Conservation (phyloP, 2,797 vertebrate species). For the Morelia viridis region DNA sequence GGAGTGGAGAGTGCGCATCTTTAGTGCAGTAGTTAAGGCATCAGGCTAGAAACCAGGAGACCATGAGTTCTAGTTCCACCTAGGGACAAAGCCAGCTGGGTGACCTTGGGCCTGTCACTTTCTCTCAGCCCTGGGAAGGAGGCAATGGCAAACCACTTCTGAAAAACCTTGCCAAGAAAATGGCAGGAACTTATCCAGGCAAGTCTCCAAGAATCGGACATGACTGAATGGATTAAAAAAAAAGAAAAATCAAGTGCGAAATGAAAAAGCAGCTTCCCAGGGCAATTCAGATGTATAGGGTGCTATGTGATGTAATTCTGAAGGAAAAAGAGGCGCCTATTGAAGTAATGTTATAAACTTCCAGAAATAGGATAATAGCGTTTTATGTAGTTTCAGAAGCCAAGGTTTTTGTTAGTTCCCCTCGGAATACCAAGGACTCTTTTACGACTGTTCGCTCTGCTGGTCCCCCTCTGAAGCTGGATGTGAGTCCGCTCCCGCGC, state of each 20-base stretch:
- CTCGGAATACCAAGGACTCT: background rate
- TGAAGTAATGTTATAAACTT: background rate
- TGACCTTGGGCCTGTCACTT: no score
- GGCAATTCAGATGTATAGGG: background rate
- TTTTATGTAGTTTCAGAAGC: background rate
- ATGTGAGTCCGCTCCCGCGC: background rate
- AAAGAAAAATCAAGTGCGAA: background rate
- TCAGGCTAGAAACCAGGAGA: no score
- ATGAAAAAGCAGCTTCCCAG: background rate
- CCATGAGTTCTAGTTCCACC: no score
- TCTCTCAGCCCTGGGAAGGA: no score
- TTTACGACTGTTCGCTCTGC: background rate
- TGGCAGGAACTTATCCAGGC: no score
- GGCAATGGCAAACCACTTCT: no score
- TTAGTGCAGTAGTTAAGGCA: no score
- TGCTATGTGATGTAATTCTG: background rate
- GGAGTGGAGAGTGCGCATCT: no score
- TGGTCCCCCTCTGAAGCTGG: background rate
- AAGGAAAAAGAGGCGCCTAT: background rate
- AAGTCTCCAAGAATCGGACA: no score
- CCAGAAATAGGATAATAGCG: background rate
- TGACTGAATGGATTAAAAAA: no score
- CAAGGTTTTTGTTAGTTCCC: background rate
- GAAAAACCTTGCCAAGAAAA: no score
- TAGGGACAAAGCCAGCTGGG: no score